Percentiles rank a stretch among this genome's conserved stretches.
These are phyloP conservation scores for Ectemnius cavifrons DNA, from an alignment of 2,888 invertebrate genomes.

Conservation along the genomic window DNA sequence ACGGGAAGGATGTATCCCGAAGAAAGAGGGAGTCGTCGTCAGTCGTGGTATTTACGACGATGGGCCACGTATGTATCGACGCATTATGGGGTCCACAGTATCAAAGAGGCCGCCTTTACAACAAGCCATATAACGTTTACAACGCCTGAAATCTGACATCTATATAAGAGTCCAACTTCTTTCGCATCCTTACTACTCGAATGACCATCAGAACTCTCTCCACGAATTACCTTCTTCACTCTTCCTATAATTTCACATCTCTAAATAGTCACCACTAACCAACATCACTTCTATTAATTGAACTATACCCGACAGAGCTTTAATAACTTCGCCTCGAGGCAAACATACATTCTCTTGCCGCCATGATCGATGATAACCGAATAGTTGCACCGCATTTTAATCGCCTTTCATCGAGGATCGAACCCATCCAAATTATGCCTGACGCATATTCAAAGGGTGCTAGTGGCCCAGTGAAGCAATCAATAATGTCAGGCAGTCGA, in stretches of 20 bases:
- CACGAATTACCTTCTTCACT: slow-evolving; percentile 2
- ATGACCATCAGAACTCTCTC: slow-evolving; percentile 19
- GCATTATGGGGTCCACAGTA: slow-evolving; percentile 60
- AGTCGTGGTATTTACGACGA: slow-evolving; percentile 70
- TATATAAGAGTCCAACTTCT: slow-evolving; percentile 65
- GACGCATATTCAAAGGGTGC: too few species aligned
- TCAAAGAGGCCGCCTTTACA: slow-evolving; percentile 75
- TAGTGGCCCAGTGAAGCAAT: too few species aligned
- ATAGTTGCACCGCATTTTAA: too few species aligned
- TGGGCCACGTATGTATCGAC: slow-evolving; percentile 61
- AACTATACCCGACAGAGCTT: too few species aligned
- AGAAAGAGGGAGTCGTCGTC: slow-evolving; percentile 40
- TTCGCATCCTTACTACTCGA: slow-evolving; percentile 32
- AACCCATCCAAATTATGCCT: too few species aligned
- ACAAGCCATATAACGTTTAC: slow-evolving; percentile 73
- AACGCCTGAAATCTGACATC: slow-evolving; percentile 74
- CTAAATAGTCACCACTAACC: too few species aligned
- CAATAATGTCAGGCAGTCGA: too few species aligned
- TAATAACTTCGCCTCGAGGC: too few species aligned
- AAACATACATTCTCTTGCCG: too few species aligned
- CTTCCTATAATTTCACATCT: too few species aligned
- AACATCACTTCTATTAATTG: too few species aligned
- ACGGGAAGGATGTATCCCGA: slow-evolving; percentile 29
- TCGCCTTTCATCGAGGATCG: too few species aligned
- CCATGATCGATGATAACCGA: not conserved